A percentile compares a stretch with the other conserved stretches of the same genome.
Evolutionary conservation across 2,888 invertebrate species (phyloP).

Genomic region (Scaptomyza caliginosa): DNA sequence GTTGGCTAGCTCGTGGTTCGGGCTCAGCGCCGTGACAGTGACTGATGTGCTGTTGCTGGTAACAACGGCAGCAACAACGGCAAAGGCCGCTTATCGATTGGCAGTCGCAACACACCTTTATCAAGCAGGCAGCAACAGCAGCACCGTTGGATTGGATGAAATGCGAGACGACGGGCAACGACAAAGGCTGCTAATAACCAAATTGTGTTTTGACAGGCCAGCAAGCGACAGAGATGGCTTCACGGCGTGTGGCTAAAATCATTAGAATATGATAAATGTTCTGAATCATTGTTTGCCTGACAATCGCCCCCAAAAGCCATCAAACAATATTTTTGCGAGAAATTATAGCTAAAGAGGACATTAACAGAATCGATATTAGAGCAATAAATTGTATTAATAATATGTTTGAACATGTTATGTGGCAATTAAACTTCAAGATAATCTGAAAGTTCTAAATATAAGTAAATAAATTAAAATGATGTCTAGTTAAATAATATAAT

Average conservation of each 20-base stretch:
- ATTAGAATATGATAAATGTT: conserved; percentile 72
- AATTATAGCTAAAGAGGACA: conserved; percentile 11
- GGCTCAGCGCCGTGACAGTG: conserved; percentile 77
- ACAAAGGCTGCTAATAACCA: conserved; percentile 65
- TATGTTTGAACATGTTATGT: not conserved
- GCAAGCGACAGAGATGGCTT: conserved; percentile 13
- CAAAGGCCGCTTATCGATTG: conserved; percentile 77
- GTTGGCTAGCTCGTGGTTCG: conserved; percentile 40
- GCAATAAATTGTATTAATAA: conserved; percentile 9
- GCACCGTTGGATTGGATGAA: conserved; percentile 68
- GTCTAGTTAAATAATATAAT: no score
- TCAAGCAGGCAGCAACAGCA: conserved; percentile 55
- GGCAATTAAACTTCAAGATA: not conserved
- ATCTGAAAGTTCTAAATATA: not conserved
- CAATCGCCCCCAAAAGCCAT: conserved; percentile 42
- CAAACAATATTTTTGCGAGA: conserved; percentile 39
- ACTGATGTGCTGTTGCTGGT: conserved; percentile 77
- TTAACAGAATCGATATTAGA: conserved; percentile 3
- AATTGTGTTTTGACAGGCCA: conserved; percentile 74
- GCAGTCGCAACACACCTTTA: conserved; percentile 79
- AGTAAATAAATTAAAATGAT: not conserved
- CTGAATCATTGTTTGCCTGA: conserved; percentile 55
- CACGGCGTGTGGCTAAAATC: conserved; percentile 42
- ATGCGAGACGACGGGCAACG: conserved; percentile 56
- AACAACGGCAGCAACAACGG: conserved; percentile 24